Conservation (phyloP, 2,888 invertebrate species). For the Argyra leucocephala region DNA sequence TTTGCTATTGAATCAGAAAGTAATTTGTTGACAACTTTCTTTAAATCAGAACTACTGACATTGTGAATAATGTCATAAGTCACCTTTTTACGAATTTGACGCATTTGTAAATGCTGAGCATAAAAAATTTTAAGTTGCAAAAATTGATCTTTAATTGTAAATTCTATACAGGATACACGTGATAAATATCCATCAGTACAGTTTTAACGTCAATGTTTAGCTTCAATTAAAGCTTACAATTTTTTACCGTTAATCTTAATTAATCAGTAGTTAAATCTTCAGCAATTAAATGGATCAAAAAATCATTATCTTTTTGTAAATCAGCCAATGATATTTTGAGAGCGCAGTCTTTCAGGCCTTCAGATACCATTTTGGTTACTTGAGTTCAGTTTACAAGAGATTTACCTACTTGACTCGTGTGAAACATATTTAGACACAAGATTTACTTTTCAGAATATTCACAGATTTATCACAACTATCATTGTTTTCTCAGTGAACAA, state of each 20-base stretch:
- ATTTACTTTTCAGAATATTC: too few species aligned
- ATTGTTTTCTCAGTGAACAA: too few species aligned
- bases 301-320: slow-evolving; percentile 91
- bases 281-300: slow-evolving; percentile 97
- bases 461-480: too few species aligned
- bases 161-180: slow-evolving; percentile 96
- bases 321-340: slow-evolving; percentile 98
- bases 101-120: slow-evolving; percentile 95
- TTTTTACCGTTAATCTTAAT: slow-evolving; percentile 96
- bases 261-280: slow-evolving; percentile 99
- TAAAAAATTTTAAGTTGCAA: slow-evolving; percentile 97
- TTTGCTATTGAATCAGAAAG: slow-evolving; percentile 98
- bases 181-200: slow-evolving; percentile 92
- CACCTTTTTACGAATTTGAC: slow-evolving; percentile 94
- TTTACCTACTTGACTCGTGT: slow-evolving; percentile 92
- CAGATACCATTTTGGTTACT: slow-evolving; percentile 86
- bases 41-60: slow-evolving; percentile 80
- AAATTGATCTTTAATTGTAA: slow-evolving; percentile 90
- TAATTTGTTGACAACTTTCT: slow-evolving; percentile 91
- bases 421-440: slow-evolving; percentile 98
- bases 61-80: slow-evolving; percentile 90
- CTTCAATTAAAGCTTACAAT: slow-evolving; percentile 97
- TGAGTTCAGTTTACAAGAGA: slow-evolving; percentile 98
- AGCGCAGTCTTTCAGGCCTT: slow-evolving; percentile 93
- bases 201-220: slow-evolving; percentile 96